Percentiles rank a stretch among this genome's conserved stretches.
Evolutionary conservation across 2,113 vertebrate species (phyloP).

Genomic region (Pandion haliaetus): DNA sequence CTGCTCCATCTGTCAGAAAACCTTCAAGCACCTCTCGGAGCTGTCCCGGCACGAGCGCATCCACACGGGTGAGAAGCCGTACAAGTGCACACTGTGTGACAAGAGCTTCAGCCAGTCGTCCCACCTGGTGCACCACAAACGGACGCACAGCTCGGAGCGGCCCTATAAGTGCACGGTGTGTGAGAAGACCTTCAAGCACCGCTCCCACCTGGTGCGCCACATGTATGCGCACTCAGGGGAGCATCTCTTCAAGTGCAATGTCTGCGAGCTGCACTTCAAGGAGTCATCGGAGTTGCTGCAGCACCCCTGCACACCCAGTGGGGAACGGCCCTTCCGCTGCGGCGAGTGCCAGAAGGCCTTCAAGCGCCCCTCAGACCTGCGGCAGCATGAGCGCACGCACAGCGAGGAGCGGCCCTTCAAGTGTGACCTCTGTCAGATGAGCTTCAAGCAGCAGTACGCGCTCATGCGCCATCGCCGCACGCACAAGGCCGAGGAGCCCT

Average conservation of each 20-base stretch:
- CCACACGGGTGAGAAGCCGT: conserved; percentile 96
- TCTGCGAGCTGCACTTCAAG: conserved; percentile 95
- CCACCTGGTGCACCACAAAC: conserved; percentile 95
- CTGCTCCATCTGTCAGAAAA: conserved; percentile 94
- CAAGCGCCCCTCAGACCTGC: conserved; percentile 92
- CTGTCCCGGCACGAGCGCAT: conserved; percentile 92
- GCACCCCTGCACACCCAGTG: conserved; percentile 93
- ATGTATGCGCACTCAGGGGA: conserved; percentile 94
- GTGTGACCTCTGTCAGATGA: conserved; percentile 98
- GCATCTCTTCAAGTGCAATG: conserved; percentile 94
- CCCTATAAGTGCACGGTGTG: conserved; percentile 96
- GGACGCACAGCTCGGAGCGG: conserved; percentile 93
- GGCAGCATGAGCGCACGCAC: conserved; percentile 95
- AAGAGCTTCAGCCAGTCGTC: conserved; percentile 99
- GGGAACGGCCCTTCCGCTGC: conserved; percentile 92
- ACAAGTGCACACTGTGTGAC: conserved; percentile 94
- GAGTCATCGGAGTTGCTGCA: conserved; percentile 95
- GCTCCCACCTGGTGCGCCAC: conserved; percentile 95
- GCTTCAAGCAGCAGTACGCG: conserved; percentile 96
- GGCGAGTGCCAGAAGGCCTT: conserved; percentile 93
- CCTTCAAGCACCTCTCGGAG: conserved; percentile 95
- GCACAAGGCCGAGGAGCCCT: conserved; percentile 85
- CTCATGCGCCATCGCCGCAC: conserved; percentile 93
- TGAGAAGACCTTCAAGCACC: conserved; percentile 98
- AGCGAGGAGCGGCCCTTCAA: conserved; percentile 97